These are phyloP conservation scores for Eospalax fontanierii DNA, from an alignment of 2,797 vertebrate species.

Conservation along the genomic window DNA sequence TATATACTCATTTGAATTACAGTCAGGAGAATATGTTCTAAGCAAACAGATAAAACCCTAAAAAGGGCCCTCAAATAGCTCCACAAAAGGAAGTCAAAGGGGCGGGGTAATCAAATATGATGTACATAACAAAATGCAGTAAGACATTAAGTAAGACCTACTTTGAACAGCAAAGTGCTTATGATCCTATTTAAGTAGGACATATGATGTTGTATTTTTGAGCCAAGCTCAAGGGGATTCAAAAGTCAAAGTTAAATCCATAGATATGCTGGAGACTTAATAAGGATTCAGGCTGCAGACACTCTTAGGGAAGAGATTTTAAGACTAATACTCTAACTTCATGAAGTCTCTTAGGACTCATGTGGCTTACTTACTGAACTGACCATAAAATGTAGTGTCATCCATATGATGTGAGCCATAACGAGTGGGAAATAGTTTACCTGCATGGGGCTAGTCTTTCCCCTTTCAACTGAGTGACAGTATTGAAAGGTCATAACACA, in stretches of 20 bases:
- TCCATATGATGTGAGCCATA: not conserved
- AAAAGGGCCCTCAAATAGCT: not conserved
- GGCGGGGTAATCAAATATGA: slow-evolving; percentile 20
- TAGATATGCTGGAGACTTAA: slow-evolving; percentile 9
- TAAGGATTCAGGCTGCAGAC: slow-evolving; percentile 17
- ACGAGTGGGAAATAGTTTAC: not conserved
- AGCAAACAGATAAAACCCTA: not conserved
- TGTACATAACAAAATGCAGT: slow-evolving; percentile 36
- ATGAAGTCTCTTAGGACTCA: not conserved
- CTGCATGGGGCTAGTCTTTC: slow-evolving; percentile 3
- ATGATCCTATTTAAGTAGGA: slow-evolving; percentile 37
- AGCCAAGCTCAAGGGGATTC: slow-evolving; percentile 24
- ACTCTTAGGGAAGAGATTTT: not conserved
- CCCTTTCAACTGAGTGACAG: slow-evolving; percentile 31
- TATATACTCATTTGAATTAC: not conserved
- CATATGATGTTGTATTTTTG: slow-evolving; percentile 46
- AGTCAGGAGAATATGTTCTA: slow-evolving; percentile 34
- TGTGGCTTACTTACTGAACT: not conserved
- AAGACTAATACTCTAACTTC: not conserved
- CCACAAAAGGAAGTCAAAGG: not conserved
- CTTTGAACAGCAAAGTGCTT: slow-evolving; percentile 19
- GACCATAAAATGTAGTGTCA: not conserved
- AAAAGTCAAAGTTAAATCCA: slow-evolving; percentile 67
- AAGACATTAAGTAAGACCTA: slow-evolving; percentile 8
- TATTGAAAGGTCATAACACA: slow-evolving; percentile 45